Evolutionary conservation across 1,140 invertebrate species (phyloP).

Genomic region (Cydia strobilella): DNA sequence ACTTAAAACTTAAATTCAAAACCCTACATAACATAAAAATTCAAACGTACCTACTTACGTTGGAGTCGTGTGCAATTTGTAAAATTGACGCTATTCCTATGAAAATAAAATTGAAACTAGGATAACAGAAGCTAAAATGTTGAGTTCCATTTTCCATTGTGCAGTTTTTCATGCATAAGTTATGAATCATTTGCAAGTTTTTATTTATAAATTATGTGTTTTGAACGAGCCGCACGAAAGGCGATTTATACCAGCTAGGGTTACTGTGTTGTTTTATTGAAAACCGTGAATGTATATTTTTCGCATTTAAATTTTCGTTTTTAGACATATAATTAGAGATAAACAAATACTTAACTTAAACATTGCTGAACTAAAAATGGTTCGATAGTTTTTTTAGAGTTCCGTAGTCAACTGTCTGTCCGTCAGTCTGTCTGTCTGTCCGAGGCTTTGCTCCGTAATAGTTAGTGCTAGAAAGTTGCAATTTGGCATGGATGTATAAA

Average conservation of each 20-base stretch:
- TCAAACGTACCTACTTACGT: too few relatives aligned
- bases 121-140: not conserved
- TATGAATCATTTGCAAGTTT: slow-evolving; percentile 1
- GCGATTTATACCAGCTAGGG: not conserved
- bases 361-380: too few relatives aligned
- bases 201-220: slow-evolving; percentile 8
- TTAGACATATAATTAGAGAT: too few relatives aligned
- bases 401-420: too few relatives aligned
- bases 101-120: not conserved
- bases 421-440: too few relatives aligned
- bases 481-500: too few relatives aligned
- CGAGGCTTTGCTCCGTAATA: too few relatives aligned
- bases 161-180: slow-evolving; percentile 1
- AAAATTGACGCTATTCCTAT: not conserved
- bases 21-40: too few relatives aligned
- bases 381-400: too few relatives aligned
- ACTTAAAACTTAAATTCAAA: too few relatives aligned
- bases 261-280: not conserved
- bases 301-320: too few relatives aligned
- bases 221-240: not conserved
- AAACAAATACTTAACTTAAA: not conserved
- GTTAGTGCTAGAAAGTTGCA: too few relatives aligned
- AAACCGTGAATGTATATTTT: not conserved
- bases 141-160: not conserved
- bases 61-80: not conserved